phyloP scores from a whole-genome alignment of 2,113 vertebrate species.

The Eubucco bourcierii region DNA sequence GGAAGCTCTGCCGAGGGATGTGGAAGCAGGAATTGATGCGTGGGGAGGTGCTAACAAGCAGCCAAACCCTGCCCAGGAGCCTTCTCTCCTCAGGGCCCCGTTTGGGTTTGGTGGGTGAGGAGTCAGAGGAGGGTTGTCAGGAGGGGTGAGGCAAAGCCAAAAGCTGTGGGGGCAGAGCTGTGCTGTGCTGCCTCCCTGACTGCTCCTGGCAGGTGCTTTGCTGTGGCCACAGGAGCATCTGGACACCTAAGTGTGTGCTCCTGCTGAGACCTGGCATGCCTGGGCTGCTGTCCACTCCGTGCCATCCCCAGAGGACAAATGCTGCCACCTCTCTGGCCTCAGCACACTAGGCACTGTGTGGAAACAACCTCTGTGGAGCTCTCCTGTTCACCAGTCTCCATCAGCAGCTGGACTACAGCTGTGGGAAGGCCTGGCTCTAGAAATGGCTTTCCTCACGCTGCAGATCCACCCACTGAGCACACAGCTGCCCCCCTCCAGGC shows the following conservation, averaged over 20 bases:
- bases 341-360: accelerated
- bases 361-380: not conserved
- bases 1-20: not conserved
- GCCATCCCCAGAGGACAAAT: not conserved
- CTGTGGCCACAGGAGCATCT: not conserved
- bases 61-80: not conserved
- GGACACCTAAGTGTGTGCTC: not conserved
- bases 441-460: not conserved
- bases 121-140: not conserved
- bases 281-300: not conserved
- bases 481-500: not conserved
- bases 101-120: not conserved
- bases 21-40: not conserved
- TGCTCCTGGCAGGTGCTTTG: not conserved
- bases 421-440: not conserved
- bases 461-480: not conserved
- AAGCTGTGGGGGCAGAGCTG: not conserved
- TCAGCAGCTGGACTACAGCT: not conserved
- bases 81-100: not conserved
- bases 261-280: not conserved
- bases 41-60: accelerated
- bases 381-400: accelerated
- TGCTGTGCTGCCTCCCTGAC: not conserved
- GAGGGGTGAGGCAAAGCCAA: no score
- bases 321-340: not conserved